Percentiles rank a stretch among this genome's conserved stretches.
phyloP scores from a whole-genome alignment of 2,797 vertebrate genomes.

The Tolypeutes matacus region DNA sequence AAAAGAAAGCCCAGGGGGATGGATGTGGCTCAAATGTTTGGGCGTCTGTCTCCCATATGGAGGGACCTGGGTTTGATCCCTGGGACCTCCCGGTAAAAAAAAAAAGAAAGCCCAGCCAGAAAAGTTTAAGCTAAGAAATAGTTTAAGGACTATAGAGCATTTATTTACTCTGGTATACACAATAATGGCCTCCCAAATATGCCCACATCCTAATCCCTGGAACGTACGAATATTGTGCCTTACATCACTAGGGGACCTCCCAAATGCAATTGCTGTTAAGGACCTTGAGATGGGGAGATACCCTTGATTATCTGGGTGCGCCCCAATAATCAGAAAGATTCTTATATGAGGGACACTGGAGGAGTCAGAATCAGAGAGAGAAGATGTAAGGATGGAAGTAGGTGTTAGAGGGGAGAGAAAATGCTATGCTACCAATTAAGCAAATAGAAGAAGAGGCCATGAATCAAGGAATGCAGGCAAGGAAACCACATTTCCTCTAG shows the following conservation, averaged over 20 bases:
- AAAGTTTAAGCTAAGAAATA: no score
- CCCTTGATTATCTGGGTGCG: neutral
- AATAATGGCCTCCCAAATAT: neutral
- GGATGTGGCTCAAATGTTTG: no score
- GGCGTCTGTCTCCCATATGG: no score
- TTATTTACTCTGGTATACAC: neutral
- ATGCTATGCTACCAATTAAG: neutral
- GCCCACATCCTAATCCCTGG: neutral
- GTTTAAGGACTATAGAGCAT: neutral
- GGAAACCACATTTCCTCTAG: accelerated
- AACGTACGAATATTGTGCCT: neutral
- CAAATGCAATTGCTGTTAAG: neutral
- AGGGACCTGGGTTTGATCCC: no score
- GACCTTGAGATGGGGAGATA: neutral
- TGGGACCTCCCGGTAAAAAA: no score
- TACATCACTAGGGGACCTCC: neutral
- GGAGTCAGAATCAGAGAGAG: neutral
- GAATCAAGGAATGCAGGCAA: neutral
- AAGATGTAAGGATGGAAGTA: neutral
- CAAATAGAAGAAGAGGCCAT: neutral
- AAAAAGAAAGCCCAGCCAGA: neutral
- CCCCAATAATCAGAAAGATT: neutral
- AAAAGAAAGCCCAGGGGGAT: neutral
- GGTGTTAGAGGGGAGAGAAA: neutral
- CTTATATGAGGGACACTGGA: neutral